Evolutionary conservation across 2,888 invertebrate genomes (phyloP).

Genomic region (Carterocephalus palaemon): DNA sequence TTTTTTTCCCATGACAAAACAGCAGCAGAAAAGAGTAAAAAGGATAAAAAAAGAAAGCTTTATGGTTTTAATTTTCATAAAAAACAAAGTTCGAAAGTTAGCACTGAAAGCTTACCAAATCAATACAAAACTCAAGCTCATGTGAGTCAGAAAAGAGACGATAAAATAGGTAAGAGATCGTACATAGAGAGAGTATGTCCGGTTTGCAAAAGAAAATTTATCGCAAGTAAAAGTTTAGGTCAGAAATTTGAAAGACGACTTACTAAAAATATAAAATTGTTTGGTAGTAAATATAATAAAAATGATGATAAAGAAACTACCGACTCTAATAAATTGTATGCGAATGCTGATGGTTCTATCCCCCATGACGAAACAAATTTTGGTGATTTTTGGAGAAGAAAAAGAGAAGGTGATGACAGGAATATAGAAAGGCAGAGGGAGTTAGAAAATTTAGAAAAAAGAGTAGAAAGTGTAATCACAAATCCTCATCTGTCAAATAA

Average conservation of each 20-base stretch:
- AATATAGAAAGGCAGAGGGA: slow-evolving; percentile 28
- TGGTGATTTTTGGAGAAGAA: slow-evolving; percentile 12
- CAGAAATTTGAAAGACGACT: background rate
- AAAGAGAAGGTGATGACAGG: slow-evolving; percentile 22
- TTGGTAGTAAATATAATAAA: no score
- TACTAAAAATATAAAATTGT: background rate
- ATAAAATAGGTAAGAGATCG: slow-evolving; percentile 13
- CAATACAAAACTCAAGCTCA: background rate
- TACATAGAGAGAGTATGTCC: slow-evolving; percentile 14
- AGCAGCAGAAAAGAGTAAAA: background rate
- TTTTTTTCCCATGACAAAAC: slow-evolving; percentile 24
- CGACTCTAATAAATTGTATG: no score
- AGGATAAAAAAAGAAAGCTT: slow-evolving; percentile 2
- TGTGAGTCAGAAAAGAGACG: background rate
- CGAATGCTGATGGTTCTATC: background rate
- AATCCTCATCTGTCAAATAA: background rate
- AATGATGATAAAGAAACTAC: background rate
- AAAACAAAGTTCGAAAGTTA: background rate
- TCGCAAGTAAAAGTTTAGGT: background rate
- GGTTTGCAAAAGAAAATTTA: slow-evolving; percentile 15
- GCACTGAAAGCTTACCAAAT: background rate
- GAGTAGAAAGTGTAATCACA: slow-evolving; percentile 27
- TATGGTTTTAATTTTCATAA: background rate
- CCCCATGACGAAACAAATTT: background rate
- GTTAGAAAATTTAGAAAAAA: slow-evolving; percentile 27